These are phyloP conservation scores for Leptothorax acervorum DNA, from an alignment of 2,888 invertebrate species.

Conservation along the genomic window DNA sequence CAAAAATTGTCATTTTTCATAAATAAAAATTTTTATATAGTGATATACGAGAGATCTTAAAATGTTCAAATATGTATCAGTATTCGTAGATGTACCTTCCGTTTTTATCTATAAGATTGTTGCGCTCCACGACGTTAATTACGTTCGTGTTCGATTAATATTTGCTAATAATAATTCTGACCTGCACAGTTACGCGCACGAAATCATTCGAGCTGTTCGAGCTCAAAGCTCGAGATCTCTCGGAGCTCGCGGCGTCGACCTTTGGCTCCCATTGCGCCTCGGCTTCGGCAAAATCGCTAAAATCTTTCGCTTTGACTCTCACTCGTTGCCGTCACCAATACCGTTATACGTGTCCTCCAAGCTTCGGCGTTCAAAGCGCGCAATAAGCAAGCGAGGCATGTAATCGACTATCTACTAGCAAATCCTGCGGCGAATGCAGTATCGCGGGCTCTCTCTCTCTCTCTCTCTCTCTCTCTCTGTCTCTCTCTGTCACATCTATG, in stretches of 20 bases:
- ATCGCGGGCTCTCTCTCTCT: constrained; percentile 42
- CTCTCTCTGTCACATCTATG: background rate
- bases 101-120: background rate
- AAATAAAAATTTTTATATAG: background rate
- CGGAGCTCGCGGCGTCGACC: constrained; percentile 1
- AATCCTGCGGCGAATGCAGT: constrained; percentile 69
- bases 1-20: background rate
- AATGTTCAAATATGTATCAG: background rate
- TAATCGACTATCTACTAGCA: constrained; percentile 75
- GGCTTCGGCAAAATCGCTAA: constrained; percentile 30
- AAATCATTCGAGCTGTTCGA: background rate
- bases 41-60: background rate
- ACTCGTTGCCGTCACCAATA: constrained; percentile 20
- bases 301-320: constrained; percentile 41
- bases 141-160: background rate
- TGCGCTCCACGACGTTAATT: background rate
- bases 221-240: constrained; percentile 24
- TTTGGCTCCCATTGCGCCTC: background rate
- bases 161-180: background rate
- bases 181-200: background rate
- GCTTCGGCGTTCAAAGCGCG: constrained; percentile 68
- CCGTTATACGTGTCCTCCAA: constrained; percentile 55
- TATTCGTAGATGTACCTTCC: background rate
- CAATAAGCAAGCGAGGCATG: constrained; percentile 74
- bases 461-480: background rate